Conservation (phyloP, 2,113 vertebrate genomes). For the Chrysemys picta region DNA sequence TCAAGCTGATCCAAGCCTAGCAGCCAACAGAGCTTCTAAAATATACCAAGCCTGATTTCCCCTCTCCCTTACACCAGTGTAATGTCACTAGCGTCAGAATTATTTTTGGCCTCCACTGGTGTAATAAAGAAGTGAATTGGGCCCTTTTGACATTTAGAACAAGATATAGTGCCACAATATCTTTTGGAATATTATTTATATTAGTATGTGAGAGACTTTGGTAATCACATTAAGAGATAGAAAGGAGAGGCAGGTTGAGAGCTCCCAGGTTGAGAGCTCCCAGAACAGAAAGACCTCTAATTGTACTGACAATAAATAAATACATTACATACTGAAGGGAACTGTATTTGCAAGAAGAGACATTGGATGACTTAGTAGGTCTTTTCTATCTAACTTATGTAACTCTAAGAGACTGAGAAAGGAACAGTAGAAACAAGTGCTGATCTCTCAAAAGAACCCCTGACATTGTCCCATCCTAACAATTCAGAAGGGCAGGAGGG, state of each 20-base stretch:
- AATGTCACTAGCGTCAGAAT: background rate
- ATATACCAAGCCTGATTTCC: background rate
- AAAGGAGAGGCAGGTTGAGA: background rate
- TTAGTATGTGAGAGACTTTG: background rate
- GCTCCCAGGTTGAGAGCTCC: background rate
- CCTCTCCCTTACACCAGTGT: background rate
- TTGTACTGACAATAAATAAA: background rate
- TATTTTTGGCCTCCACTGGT: background rate
- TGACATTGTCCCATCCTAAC: background rate
- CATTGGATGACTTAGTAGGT: background rate
- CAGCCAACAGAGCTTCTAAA: background rate
- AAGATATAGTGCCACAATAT: background rate
- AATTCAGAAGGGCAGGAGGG: background rate
- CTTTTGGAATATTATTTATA: background rate
- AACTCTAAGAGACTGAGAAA: background rate
- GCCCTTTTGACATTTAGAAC: background rate
- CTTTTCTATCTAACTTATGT: background rate
- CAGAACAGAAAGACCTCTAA: background rate
- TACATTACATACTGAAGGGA: background rate
- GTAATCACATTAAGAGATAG: background rate
- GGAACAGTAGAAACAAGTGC: rapidly evolving
- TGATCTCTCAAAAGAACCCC: background rate
- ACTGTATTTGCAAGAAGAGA: background rate
- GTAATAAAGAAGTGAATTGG: background rate
- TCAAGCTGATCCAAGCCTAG: rapidly evolving